These are phyloP conservation scores for Cephus pygmeus DNA, from an alignment of 2,888 invertebrate genomes.

Conservation along the genomic window DNA sequence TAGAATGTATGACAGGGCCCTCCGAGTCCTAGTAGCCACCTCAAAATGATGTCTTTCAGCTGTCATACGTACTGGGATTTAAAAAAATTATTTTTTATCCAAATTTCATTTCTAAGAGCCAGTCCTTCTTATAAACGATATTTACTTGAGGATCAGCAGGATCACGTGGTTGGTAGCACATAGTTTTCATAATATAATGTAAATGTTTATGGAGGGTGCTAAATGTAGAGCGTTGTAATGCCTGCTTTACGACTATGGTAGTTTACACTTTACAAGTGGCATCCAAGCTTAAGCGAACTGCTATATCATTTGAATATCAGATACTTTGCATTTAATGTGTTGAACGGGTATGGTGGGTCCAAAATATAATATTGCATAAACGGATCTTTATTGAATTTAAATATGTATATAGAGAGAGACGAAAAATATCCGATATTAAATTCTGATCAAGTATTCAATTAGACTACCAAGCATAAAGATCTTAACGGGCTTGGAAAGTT, in stretches of 20 bases:
- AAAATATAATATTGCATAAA: background rate
- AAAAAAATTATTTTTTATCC: background rate
- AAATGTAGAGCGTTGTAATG: constrained; percentile 39
- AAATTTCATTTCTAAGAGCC: background rate
- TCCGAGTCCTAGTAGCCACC: too few species aligned
- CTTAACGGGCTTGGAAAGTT: background rate
- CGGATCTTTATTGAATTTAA: background rate
- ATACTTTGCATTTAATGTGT: constrained; percentile 5
- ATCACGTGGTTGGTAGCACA: background rate
- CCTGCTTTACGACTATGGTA: constrained; percentile 37
- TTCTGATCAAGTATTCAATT: background rate
- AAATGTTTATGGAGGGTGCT: constrained; percentile 42
- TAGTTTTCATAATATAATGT: constrained; percentile 37
- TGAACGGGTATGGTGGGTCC: background rate
- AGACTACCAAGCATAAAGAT: background rate
- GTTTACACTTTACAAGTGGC: constrained; percentile 1
- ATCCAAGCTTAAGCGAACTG: background rate
- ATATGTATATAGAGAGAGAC: background rate
- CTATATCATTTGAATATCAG: constrained; percentile 8
- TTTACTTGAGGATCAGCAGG: background rate
- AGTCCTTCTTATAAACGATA: background rate
- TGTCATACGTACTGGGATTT: too few species aligned
- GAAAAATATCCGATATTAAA: too few species aligned
- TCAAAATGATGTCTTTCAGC: too few species aligned
- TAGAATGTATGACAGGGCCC: too few species aligned